Percentiles rank a stretch among this genome's conserved stretches.
These are phyloP conservation scores for Coenonympha arcania DNA, from an alignment of 2,888 invertebrate species.

Conservation along the genomic window DNA sequence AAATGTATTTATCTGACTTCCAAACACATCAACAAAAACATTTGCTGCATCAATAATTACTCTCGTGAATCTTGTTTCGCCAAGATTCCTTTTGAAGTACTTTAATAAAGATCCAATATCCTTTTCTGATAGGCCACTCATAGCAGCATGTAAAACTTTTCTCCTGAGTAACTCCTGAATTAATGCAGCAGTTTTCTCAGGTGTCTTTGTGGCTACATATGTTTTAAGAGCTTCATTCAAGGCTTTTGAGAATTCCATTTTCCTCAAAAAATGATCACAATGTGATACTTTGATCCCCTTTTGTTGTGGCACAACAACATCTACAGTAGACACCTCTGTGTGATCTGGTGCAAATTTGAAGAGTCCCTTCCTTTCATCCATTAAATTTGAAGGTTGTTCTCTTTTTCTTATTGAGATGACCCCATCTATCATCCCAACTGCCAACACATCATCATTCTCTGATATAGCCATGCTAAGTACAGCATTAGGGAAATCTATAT, in stretches of 20 bases:
- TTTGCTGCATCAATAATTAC: constrained; percentile 83
- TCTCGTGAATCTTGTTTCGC: constrained; percentile 82
- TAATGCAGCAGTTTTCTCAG: constrained; percentile 85
- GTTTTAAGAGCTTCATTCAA: constrained; percentile 79
- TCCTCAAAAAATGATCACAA: constrained; percentile 82
- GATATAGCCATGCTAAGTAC: constrained; percentile 88
- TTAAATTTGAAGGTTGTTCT: constrained; percentile 71
- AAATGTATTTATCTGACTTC: constrained; percentile 76
- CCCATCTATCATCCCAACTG: constrained; percentile 94
- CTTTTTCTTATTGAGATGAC: constrained; percentile 88
- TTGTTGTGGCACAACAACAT: constrained; percentile 67
- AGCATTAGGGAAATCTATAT: constrained; percentile 91
- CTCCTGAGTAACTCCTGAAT: constrained; percentile 91
- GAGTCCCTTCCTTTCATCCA: constrained; percentile 48
- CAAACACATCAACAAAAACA: constrained; percentile 83
- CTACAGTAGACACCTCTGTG: constrained; percentile 49
- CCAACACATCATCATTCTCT: constrained; percentile 85
- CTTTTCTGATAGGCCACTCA: constrained; percentile 80
- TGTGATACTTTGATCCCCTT: constrained; percentile 60
- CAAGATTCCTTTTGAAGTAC: constrained; percentile 83
- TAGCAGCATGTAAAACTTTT: constrained; percentile 82
- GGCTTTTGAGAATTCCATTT: constrained; percentile 88
- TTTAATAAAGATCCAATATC: constrained; percentile 78
- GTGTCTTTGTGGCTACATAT: constrained; percentile 76
- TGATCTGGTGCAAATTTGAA: constrained; percentile 74